These are phyloP conservation scores for Argentina silus DNA, from an alignment of 2,797 vertebrate species.

Conservation along the genomic window DNA sequence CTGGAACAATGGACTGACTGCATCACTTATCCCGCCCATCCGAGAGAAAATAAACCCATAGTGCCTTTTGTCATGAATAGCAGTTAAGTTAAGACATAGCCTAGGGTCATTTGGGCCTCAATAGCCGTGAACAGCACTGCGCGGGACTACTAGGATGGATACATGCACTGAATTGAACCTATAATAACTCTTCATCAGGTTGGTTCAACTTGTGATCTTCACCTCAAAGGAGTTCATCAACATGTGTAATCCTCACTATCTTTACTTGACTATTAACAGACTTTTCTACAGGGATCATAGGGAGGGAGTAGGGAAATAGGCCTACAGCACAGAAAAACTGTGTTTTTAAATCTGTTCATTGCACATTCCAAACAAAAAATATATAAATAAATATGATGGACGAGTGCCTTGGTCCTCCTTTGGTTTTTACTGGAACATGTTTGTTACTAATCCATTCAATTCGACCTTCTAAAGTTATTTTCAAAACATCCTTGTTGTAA, in stretches of 20 bases:
- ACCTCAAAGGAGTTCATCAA: background rate
- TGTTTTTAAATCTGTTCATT: too few relatives aligned
- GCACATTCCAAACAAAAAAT: too few relatives aligned
- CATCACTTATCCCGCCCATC: conserved; percentile 33
- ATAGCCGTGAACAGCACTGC: background rate
- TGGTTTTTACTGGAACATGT: too few relatives aligned
- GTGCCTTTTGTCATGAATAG: conserved; percentile 9
- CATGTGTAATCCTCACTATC: background rate
- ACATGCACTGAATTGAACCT: background rate
- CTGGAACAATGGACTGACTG: conserved; percentile 51
- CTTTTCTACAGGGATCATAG: too few relatives aligned
- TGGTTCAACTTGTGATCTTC: background rate
- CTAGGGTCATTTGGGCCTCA: background rate
- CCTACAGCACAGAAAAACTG: too few relatives aligned
- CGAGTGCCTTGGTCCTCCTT: too few relatives aligned
- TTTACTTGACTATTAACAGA: background rate
- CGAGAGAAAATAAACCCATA: conserved; percentile 1
- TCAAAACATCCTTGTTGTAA: too few relatives aligned
- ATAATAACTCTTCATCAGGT: background rate
- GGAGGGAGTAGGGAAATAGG: too few relatives aligned
- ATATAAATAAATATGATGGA: too few relatives aligned
- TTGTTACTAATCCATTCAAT: too few relatives aligned
- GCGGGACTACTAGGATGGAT: background rate
- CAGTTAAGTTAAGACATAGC: background rate
- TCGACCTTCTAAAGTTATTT: too few relatives aligned